Base-by-base conservation (phyloP, 2,888 invertebrate species). In the Ganaspis brasiliensis region DNA sequence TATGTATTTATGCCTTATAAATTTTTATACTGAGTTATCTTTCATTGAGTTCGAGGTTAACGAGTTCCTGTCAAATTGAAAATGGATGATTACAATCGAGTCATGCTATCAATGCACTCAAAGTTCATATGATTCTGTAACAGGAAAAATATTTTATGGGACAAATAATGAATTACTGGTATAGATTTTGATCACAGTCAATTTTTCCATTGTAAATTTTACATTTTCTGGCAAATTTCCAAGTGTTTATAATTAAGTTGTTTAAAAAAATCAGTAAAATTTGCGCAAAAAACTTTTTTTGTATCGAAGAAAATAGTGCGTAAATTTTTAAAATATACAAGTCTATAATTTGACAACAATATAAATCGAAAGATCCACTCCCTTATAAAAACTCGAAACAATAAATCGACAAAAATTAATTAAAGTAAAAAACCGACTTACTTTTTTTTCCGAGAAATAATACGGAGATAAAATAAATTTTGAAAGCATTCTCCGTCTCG, bases 1-100 rank as follows among this genome's bases (percentile, higher is more conserved):
- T 76, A 76, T 76, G 76, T 73, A 76, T 76, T 73, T 73, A 76
- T 76, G 76, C 55, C 73, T 45, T 67, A 76, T 73, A 67, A 31
- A 67, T 67, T 67, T 76, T 45, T 72, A 59, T 75, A 31, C 55
- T 40, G 49, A 31, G 31, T 40, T 63, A 40, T 67, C 37, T 67
- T 45, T 40, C 40, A 67, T 45, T 67, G 40, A 67, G 67, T 67
- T 67, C 67, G 67, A 67, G 40, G 67, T 67, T 67, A 67, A 45
- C 67, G 45, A 67, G 67, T 67, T 40, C 3, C 67, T n/a, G 67
- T 45, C 67, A 67, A 67, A 67, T 67, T 67, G 40, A 45, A 45
- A 40, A 67, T 67, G 24, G 40, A 67, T 40, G 24, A 67, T 67
- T 67, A 45, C 24, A 67, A 67, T 67, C n/a, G 24, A 45, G 21